phyloP scores from a whole-genome alignment of 2,888 invertebrate species.

The Mimas tiliae region DNA sequence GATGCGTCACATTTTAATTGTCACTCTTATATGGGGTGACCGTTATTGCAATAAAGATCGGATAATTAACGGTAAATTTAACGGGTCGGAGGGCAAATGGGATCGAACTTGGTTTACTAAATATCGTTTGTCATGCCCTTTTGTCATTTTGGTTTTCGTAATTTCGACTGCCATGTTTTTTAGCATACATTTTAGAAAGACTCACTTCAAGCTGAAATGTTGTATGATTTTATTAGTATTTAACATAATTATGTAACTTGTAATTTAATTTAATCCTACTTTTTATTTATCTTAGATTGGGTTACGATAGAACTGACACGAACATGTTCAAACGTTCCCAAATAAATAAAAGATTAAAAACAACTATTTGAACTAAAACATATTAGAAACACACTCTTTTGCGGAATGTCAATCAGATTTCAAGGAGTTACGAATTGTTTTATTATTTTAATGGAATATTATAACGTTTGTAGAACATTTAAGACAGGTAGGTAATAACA shows the following conservation, averaged over 20 bases:
- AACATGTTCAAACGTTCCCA: no score
- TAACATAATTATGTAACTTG: no score
- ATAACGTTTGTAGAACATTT: not conserved
- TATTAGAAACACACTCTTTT: no score
- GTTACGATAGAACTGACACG: no score
- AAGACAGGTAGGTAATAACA: not conserved
- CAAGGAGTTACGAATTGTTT: not conserved
- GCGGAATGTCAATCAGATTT: not conserved
- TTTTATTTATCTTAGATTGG: no score
- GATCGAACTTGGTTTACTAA: not conserved
- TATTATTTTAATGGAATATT: not conserved
- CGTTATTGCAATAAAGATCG: slow-evolving; percentile 73
- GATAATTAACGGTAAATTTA: slow-evolving; percentile 76
- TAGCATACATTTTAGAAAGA: not conserved
- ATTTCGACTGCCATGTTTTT: not conserved
- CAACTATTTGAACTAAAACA: no score
- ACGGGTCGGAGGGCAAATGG: slow-evolving; percentile 62
- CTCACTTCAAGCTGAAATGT: no score
- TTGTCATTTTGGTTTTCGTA: not conserved
- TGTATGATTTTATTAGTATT: no score
- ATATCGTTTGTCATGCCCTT: slow-evolving; percentile 16
- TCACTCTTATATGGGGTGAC: slow-evolving; percentile 64
- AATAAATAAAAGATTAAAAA: no score
- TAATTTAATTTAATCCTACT: no score
- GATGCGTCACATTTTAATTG: slow-evolving; percentile 78